Conservation (phyloP, 1,140 invertebrate genomes). For the Papilio dardanus region DNA sequence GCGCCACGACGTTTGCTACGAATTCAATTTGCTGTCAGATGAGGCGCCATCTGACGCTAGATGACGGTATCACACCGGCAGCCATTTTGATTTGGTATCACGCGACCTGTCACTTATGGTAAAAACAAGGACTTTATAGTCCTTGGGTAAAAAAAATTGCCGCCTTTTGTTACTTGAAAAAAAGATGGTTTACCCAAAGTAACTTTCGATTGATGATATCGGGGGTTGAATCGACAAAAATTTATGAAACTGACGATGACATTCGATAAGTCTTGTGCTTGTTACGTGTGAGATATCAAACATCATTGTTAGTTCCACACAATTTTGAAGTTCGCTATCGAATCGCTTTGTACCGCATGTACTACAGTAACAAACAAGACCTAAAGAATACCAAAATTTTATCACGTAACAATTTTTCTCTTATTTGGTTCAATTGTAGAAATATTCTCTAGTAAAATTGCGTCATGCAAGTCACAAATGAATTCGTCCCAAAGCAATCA, state of each 20-base stretch:
- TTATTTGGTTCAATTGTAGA: background rate
- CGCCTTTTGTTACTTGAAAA: background rate
- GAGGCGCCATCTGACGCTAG: background rate
- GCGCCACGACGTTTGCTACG: slow-evolving; percentile 45
- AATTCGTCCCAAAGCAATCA: background rate
- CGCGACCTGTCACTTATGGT: background rate
- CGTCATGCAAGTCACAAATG: background rate
- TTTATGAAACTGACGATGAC: no score
- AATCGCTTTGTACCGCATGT: no score
- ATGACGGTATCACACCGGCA: background rate
- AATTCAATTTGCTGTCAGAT: slow-evolving; percentile 50
- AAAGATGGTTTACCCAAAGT: background rate
- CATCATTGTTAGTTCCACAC: no score
- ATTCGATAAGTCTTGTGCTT: no score
- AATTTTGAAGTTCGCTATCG: no score
- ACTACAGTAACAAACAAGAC: no score
- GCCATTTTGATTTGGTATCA: slow-evolving; percentile 10
- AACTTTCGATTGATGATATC: no score
- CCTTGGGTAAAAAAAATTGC: background rate
- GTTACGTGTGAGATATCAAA: no score
- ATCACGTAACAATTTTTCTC: background rate
- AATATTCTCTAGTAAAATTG: background rate
- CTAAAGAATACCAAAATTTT: no score
- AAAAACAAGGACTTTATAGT: no score
- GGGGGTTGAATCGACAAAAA: no score